Evolutionary conservation across 2,113 vertebrate genomes (phyloP).

Genomic region (sheep (Ovis aries)): DNA sequence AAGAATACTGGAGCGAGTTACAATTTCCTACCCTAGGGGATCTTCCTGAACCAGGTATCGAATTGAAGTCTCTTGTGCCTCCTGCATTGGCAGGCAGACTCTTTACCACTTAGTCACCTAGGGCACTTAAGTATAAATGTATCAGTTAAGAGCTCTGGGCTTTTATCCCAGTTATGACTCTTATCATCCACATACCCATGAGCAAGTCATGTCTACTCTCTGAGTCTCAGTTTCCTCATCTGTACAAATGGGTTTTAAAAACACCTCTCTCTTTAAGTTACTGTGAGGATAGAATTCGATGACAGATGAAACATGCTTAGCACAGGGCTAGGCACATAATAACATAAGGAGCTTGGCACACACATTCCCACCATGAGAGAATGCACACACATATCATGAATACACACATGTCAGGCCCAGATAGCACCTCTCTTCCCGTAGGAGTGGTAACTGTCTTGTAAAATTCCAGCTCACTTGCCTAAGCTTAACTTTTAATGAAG

Average conservation of each 20-base stretch:
- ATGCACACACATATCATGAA: background rate
- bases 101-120: background rate
- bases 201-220: background rate
- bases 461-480: background rate
- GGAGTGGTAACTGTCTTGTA: background rate
- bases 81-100: background rate
- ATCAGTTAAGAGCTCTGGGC: background rate
- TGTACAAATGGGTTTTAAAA: background rate
- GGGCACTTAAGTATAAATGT: background rate
- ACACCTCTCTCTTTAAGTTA: background rate
- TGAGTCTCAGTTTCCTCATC: background rate
- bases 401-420: background rate
- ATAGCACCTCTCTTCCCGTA: rapidly evolving
- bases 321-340: background rate
- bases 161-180: background rate
- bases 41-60: background rate
- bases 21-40: background rate
- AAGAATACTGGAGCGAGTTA: background rate
- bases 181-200: background rate
- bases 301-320: background rate
- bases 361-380: background rate
- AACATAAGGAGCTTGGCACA: rapidly evolving
- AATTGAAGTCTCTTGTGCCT: background rate
- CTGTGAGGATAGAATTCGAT: background rate
- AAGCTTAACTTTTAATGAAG: slow-evolving; percentile 56